A percentile compares a stretch with the other conserved stretches of the same genome.
phyloP scores from a whole-genome alignment of 1,140 invertebrate genomes.

The Achroia grisella region DNA sequence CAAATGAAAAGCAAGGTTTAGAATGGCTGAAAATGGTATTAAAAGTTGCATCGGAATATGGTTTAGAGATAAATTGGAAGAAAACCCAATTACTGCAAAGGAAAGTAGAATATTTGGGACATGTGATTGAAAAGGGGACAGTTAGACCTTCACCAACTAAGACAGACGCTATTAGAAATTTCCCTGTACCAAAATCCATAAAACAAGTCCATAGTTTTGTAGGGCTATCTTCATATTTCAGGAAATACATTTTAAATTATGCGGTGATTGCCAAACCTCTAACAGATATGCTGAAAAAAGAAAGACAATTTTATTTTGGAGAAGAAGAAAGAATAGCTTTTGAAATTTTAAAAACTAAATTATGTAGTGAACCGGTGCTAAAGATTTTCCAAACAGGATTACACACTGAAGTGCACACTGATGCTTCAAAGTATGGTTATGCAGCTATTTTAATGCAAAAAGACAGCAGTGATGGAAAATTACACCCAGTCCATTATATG shows the following conservation, averaged over 20 bases:
- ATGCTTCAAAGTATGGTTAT: slow-evolving; percentile 27
- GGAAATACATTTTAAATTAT: slow-evolving; percentile 40
- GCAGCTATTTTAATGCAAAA: slow-evolving; percentile 33
- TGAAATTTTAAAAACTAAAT: slow-evolving; percentile 5
- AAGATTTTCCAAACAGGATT: slow-evolving; percentile 19
- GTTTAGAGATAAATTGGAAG: slow-evolving; percentile 43
- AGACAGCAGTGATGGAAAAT: slow-evolving; percentile 1
- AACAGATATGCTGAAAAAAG: slow-evolving; percentile 29
- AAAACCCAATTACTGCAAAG: slow-evolving; percentile 39
- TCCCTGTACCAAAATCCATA: slow-evolving; percentile 21
- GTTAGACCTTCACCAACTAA: slow-evolving; percentile 29
- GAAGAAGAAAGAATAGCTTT: slow-evolving; percentile 6
- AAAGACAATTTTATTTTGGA: slow-evolving; percentile 11
- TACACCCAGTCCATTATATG: slow-evolving; percentile 23
- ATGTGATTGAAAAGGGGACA: slow-evolving; percentile 18
- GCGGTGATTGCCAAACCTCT: slow-evolving; percentile 33
- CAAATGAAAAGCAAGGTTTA: slow-evolving; percentile 2
- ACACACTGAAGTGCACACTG: slow-evolving; percentile 32
- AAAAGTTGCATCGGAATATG: slow-evolving; percentile 28
- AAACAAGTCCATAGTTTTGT: slow-evolving; percentile 43
- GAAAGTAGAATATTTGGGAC: slow-evolving; percentile 43
- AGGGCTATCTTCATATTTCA: slow-evolving; percentile 43
- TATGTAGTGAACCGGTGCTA: slow-evolving; percentile 21
- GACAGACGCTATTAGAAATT: slow-evolving; percentile 31
- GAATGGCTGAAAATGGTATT: slow-evolving; percentile 21